These are phyloP conservation scores for Hexactinellida sp. DNA, from an alignment of 37 sponge, comb jelly and placozoan genomes.

Conservation along the genomic window DNA sequence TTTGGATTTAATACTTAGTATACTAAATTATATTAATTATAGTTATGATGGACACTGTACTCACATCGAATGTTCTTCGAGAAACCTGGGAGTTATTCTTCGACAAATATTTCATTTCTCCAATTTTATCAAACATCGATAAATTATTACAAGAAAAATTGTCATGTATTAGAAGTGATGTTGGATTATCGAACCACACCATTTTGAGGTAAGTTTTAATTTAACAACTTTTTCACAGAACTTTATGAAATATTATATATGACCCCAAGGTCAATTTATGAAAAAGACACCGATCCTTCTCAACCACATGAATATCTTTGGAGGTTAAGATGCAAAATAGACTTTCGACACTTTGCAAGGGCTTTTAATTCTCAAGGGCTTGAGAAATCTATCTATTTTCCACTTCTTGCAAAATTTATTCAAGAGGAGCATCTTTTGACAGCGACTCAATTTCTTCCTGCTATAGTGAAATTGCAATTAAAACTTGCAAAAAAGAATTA, in stretches of 20 bases:
- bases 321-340: not conserved
- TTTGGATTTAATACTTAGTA: too few species aligned
- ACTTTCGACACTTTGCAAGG: not conserved
- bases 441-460: not conserved
- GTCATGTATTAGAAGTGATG: not conserved
- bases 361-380: conserved; percentile 2
- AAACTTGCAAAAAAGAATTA: not conserved
- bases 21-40: too few species aligned
- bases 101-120: conserved; percentile 7
- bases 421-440: not conserved
- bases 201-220: not conserved
- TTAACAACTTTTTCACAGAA: not conserved
- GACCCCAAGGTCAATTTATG: not conserved
- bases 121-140: not conserved
- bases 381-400: not conserved
- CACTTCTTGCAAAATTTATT: not conserved
- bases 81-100: not conserved
- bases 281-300: not conserved
- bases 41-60: not conserved
- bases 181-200: not conserved
- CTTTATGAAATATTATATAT: not conserved
- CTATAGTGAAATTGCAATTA: not conserved
- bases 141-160: not conserved
- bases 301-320: not conserved
- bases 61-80: not conserved